Evolutionary conservation across 2,888 invertebrate species (phyloP).

Genomic region (Drosophila mettleri): DNA sequence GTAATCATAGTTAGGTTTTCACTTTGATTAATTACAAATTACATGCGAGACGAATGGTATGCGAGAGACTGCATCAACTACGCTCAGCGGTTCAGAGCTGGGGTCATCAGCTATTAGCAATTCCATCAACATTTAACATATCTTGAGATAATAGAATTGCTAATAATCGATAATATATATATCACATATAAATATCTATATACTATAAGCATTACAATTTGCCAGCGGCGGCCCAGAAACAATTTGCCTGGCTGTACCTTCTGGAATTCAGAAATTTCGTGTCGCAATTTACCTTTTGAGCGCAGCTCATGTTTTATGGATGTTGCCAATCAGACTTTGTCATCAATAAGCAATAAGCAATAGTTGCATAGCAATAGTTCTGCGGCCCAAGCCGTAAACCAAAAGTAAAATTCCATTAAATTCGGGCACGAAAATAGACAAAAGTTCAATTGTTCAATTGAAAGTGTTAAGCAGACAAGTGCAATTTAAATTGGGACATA

Average conservation of each 20-base stretch:
- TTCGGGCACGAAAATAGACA: slow-evolving; percentile 46
- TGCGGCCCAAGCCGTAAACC: slow-evolving; percentile 17
- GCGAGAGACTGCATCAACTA: slow-evolving; percentile 32
- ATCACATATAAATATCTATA: background rate
- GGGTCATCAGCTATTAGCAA: slow-evolving; percentile 49
- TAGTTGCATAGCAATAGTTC: slow-evolving; percentile 32
- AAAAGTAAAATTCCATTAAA: slow-evolving; percentile 29
- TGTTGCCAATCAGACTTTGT: slow-evolving; percentile 52
- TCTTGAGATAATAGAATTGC: no score
- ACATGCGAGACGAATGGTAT: slow-evolving; percentile 14
- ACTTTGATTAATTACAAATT: slow-evolving; percentile 49
- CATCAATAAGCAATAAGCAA: slow-evolving; percentile 22
- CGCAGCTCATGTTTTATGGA: slow-evolving; percentile 56
- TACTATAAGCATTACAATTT: slow-evolving; percentile 30
- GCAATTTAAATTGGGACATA: slow-evolving; percentile 51
- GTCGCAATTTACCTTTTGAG: slow-evolving; percentile 12
- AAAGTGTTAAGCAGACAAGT: slow-evolving; percentile 52
- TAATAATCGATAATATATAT: background rate
- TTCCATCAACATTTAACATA: slow-evolving; percentile 14
- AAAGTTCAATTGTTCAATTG: slow-evolving; percentile 50
- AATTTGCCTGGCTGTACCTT: slow-evolving; percentile 2
- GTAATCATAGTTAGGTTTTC: slow-evolving; percentile 43
- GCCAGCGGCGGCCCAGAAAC: slow-evolving; percentile 36
- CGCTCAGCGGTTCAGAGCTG: slow-evolving; percentile 5
- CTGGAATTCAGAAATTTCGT: slow-evolving; percentile 28